Evolutionary conservation across 2,888 invertebrate genomes (phyloP).

Genomic region (Orthonychiurus folsomi): DNA sequence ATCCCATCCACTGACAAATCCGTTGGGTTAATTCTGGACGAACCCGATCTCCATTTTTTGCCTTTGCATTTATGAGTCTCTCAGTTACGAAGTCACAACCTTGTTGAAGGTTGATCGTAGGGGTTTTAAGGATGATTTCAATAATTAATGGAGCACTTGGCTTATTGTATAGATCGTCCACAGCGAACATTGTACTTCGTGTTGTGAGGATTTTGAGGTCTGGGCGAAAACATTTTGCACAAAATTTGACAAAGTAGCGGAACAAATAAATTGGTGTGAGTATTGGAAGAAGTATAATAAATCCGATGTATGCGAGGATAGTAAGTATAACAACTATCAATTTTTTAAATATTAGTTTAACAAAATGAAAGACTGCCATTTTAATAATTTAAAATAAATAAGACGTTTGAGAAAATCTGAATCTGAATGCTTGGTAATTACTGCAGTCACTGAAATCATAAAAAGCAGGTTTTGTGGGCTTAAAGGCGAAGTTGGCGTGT

Average conservation of each 20-base stretch:
- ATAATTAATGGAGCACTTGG: conserved; percentile 10
- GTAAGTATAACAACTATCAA: no score
- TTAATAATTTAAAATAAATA: no score
- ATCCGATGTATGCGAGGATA: no score
- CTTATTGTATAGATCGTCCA: conserved; percentile 12
- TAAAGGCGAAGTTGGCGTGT: no score
- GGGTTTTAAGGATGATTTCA: no score
- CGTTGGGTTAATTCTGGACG: conserved; percentile 17
- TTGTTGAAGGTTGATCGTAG: no score
- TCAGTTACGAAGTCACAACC: not conserved
- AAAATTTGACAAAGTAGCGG: not conserved
- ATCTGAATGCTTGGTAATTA: no score
- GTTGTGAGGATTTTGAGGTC: conserved; percentile 13
- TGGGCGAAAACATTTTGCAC: not conserved
- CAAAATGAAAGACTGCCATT: no score
- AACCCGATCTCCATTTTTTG: conserved; percentile 1
- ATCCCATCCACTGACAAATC: conserved; percentile 17
- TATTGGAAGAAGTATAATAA: not conserved
- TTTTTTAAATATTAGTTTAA: no score
- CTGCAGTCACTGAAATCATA: no score
- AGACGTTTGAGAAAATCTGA: no score
- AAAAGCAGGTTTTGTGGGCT: no score
- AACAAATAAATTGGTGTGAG: conserved; percentile 7
- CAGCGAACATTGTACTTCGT: conserved; percentile 6
- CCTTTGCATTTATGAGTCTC: conserved; percentile 8